Base-by-base conservation (phyloP, 2,888 invertebrate genomes). In the Heliconius charithonia region DNA sequence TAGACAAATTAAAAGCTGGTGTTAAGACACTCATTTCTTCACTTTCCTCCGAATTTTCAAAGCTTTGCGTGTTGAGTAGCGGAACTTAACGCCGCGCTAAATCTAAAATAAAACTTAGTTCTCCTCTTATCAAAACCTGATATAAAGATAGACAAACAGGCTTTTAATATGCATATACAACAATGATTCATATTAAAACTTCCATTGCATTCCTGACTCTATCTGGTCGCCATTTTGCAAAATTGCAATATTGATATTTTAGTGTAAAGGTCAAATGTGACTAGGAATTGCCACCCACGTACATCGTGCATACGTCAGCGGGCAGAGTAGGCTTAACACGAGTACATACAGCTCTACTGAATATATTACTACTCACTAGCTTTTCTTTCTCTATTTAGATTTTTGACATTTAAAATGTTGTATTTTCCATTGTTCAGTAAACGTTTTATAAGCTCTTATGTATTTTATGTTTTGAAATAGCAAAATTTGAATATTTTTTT, bases 291-390 rank as follows among this genome's bases (percentile, higher is more conserved):
- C 25, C 69, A 9, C 69, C 69, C 69, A 69, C 69, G 69, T 37
- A 67, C 12, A 59, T 67, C 13, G 41, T 51, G 19, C 51, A 6
- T 69, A 69, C 69, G 41, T 85, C 85, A 87, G 86, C 88, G 85
- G 89, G 87, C 89, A 45, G 19, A 19, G 41, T 45, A 67, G 67
- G 41, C 25, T 41, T 41, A 1, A 37, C 9, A n/a, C 12, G 25
- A n/a, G 67, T 13, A 67, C 22, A n/a, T 25, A 41, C 10, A 67
- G 41, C 69, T 69, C 25, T 67, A 25, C 22, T 67, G n/a, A 67
- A 67, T 25, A 25, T 69, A 13, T 7, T 69, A 16, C 1, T 67
- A n/a, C 2, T 6, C 27, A 25, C 13, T 16, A 2, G 4, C 63
- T 63, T 6, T 45, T 45, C 45, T 51, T 51, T 51, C 19, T 22